Percentiles rank a stretch among this genome's conserved stretches.
Evolutionary conservation across 2,113 vertebrate genomes (phyloP).

Genomic region (Rallus limicola): DNA sequence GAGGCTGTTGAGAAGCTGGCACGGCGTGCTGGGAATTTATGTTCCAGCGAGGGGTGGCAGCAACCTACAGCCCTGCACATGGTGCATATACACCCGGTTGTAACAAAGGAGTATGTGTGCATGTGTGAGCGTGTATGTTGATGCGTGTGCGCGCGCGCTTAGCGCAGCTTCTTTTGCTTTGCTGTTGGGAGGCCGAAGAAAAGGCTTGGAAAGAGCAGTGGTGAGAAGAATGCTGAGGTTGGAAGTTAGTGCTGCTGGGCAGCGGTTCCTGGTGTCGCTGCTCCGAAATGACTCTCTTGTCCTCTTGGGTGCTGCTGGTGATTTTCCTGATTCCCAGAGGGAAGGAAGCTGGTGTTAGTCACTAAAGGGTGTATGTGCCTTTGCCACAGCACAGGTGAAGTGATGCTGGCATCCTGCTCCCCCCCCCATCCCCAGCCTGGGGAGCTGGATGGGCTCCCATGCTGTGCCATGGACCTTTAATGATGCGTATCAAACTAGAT

Average conservation of each 20-base stretch:
- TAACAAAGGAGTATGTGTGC: conserved; percentile 12
- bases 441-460: neutral
- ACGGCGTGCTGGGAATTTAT: conserved; percentile 46
- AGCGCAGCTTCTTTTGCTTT: neutral
- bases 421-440: neutral
- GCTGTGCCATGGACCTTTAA: no score
- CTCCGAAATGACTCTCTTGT: neutral
- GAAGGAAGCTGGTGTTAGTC: neutral
- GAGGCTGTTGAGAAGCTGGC: conserved; percentile 68
- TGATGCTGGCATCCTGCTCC: neutral
- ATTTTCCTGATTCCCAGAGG: neutral
- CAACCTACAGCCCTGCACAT: conserved; percentile 54
- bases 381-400: neutral
- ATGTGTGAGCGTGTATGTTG: neutral
- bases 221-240: neutral
- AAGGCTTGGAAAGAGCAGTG: neutral
- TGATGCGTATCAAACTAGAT: rapidly evolving
- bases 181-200: neutral
- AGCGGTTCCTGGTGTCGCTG: neutral
- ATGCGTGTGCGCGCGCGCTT: neutral
- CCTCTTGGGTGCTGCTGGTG: neutral
- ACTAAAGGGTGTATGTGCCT: neutral
- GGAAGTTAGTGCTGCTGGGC: neutral
- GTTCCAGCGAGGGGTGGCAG: conserved; percentile 65
- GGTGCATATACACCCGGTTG: conserved; percentile 28